These are phyloP conservation scores for Germaria angustata DNA, from an alignment of 2,888 invertebrate species.

Conservation along the genomic window DNA sequence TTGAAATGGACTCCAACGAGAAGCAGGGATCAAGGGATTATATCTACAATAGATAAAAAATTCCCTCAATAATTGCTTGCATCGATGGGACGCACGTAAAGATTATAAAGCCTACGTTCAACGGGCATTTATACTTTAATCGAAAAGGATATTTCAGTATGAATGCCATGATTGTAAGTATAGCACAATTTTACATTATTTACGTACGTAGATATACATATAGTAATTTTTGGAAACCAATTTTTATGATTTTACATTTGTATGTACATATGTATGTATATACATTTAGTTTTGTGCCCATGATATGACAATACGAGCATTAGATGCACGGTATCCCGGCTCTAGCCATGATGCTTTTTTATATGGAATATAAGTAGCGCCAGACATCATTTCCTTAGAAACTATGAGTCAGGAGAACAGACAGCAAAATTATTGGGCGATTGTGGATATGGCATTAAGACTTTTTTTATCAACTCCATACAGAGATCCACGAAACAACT, in stretches of 20 bases:
- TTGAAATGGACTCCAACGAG: not conserved
- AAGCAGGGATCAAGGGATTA: not conserved
- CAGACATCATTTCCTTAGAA: not conserved
- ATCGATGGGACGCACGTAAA: not conserved
- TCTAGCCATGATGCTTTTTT: not conserved
- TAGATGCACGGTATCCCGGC: no score
- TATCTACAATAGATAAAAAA: not conserved
- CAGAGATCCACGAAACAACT: not conserved
- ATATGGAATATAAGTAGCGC: not conserved
- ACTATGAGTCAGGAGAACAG: not conserved
- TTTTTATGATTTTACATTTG: no score
- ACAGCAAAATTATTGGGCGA: not conserved
- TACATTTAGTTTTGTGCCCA: not conserved
- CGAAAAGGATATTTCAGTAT: no score
- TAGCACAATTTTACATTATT: not conserved
- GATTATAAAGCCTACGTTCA: not conserved
- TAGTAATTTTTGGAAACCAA: not conserved
- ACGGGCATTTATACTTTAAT: not conserved
- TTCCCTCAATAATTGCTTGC: no score
- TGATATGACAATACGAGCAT: not conserved
- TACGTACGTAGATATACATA: no score
- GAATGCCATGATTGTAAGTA: not conserved
- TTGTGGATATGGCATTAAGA: not conserved
- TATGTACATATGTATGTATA: no score
- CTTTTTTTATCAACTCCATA: not conserved